Evolutionary conservation across 2,113 vertebrate species (phyloP).

Genomic region (Eupsittula cactorum): DNA sequence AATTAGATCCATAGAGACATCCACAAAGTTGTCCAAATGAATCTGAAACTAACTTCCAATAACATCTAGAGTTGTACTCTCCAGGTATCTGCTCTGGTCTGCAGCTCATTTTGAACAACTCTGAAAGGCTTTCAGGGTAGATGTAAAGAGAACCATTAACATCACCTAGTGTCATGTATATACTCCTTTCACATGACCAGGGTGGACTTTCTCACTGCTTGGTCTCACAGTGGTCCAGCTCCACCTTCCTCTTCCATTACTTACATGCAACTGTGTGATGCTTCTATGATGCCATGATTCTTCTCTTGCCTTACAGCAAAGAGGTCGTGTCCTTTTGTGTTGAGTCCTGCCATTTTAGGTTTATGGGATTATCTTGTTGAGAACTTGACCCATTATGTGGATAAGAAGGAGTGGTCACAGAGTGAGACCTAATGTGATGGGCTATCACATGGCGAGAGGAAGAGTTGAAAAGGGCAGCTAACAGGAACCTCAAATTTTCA

Average conservation of each 20-base stretch:
- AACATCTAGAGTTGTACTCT: not conserved
- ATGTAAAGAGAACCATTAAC: not conserved
- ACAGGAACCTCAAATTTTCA: not conserved
- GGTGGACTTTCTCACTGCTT: not conserved
- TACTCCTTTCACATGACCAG: not conserved
- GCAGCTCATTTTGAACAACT: not conserved
- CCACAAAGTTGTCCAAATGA: not conserved
- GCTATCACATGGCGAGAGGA: not conserved
- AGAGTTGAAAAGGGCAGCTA: not conserved
- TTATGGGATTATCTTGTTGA: not conserved
- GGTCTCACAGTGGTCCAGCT: not conserved
- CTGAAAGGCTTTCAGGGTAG: not conserved
- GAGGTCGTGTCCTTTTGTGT: not conserved
- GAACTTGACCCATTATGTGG: not conserved
- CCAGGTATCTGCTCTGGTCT: not conserved
- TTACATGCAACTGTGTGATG: not conserved
- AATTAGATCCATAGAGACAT: constrained; percentile 39
- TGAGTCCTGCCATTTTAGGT: not conserved
- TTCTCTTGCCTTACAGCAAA: not conserved
- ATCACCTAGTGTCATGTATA: not conserved
- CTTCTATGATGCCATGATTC: not conserved
- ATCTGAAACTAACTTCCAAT: not conserved
- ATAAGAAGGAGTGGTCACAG: not conserved
- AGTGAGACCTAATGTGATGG: not conserved
- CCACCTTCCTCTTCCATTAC: not conserved